Base-by-base conservation (phyloP, 2,888 invertebrate genomes). In the Dastarcus helophoroides region DNA sequence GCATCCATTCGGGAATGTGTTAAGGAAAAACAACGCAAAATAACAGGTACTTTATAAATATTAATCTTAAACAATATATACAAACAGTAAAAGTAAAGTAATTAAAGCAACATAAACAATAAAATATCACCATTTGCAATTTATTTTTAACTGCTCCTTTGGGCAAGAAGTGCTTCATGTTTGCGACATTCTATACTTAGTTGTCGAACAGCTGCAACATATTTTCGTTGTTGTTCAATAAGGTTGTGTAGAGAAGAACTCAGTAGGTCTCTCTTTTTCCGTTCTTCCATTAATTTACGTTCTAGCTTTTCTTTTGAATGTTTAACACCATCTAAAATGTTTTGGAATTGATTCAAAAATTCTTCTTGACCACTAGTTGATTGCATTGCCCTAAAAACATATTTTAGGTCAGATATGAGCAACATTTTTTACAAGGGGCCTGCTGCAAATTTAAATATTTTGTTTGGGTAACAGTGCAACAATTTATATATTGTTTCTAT, bases 331-430 rank as follows among this genome's bases (percentile, higher is more conserved):
- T 84, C 83, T 2, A 90, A 82, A 51, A 93, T 91, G 9, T 77
- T 73, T 54, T 91, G 85, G 51, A 95, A 81, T 58, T 95, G 91
- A 35, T 79, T 73, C 51, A 93, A 71, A 57, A 94, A 94, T 53
- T 93, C 86, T 49, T 89, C 88, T 46, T 84, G 79, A 14, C 81
- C 78, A 40, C 76, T 72, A 3, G 71, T 63, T 6, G 83, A 81
- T 24, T 78, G 72, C 81, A 90, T 85, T 2, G 91, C 91, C 55
- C 85, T 84, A 52, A 31, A 53, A 49, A 23, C 29, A 34, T 37
- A 32, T 29, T 34, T 34, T 21, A 39, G 37, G 4, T n/a, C 5
- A 4, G n/a, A 16, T 27, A 16, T 4, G 7, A 15, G 8, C 14
- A 26, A 26, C n/a, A n/a, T n/a, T n/a, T n/a, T n/a, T n/a, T n/a